Base-by-base conservation (phyloP, 2,888 invertebrate species). In the Andrena chrysosceles region DNA sequence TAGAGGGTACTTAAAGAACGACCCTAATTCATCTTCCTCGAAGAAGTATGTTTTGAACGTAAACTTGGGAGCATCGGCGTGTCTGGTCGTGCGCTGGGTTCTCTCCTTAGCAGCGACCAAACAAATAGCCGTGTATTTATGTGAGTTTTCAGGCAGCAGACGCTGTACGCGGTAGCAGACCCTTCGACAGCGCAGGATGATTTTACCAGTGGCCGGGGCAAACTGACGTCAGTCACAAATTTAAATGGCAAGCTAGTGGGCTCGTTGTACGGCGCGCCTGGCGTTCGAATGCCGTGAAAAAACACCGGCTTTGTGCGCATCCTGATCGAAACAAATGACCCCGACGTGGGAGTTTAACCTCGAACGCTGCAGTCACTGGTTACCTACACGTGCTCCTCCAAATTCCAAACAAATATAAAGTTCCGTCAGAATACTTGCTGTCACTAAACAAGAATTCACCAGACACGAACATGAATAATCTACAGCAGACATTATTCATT, bases 231-330 rank as follows among this genome's bases (percentile, higher is more conserved):
- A 89, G 91, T 89, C 84, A 80, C 85, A 84, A 89, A 91, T 91
- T 91, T 91, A 92, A 91, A 92, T 89, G 90, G 89, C 86, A 85
- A 89, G 86, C 79, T 80, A 49, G 81, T 8, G 81, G 10, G 72
- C 71, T 29, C 62, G 80, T 72, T 67, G 64, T 81, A 74, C 79
- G 64, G 54, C 23, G 42, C 54, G 72, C n/a, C 72, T 67, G 71
- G 33, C 67, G 71, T 66, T 71, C 67, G 72, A 68, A 67, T 33
- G 60, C 64, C 79, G 66, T 80, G 81, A 80, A 81, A 81, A 81
- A 81, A 81, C 62, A 63, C 49, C 81, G 73, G 81, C 81, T 80
- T 72, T 73, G 54, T 60, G 54, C 63, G 62, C 67, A 31, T 49
- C 81, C 10, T 59, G 62, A 81, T 72, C 60, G 67, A 80, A 81